Percentiles rank a stretch among this genome's conserved stretches.
Evolutionary conservation across 2,113 vertebrate species (phyloP).

Genomic region (Candoia aspera): DNA sequence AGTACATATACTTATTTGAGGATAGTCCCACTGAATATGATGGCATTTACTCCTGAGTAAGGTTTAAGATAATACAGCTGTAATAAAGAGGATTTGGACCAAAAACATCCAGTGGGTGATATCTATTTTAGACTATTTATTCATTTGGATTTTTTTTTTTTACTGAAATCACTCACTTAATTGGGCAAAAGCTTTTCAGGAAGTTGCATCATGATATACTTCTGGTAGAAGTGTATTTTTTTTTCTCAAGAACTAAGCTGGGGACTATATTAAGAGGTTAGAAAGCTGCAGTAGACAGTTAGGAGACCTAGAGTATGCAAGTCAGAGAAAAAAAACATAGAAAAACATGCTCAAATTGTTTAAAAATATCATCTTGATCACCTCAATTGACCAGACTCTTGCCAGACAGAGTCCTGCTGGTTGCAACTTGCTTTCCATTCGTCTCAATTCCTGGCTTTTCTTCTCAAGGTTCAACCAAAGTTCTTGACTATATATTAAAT

Average conservation of each 20-base stretch:
- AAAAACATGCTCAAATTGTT: not conserved
- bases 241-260: not conserved
- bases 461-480: too few relatives aligned
- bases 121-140: too few relatives aligned
- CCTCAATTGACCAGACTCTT: too few relatives aligned
- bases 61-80: not conserved
- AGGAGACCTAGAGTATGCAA: not conserved
- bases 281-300: not conserved
- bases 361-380: too few relatives aligned
- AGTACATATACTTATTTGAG: not conserved
- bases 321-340: not conserved
- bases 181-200: not conserved
- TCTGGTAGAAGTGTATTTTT: not conserved
- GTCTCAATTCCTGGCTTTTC: too few relatives aligned
- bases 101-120: not conserved
- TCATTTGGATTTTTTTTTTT: not conserved
- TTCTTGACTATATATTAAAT: too few relatives aligned
- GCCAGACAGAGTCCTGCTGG: too few relatives aligned
- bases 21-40: not conserved
- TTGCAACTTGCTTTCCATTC: too few relatives aligned
- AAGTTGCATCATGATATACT: too few relatives aligned
- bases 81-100: not conserved
- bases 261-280: not conserved
- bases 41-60: not conserved
- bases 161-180: not conserved